Evolutionary conservation across 1,140 invertebrate genomes (phyloP).

Genomic region (Steinernema khuongi): DNA sequence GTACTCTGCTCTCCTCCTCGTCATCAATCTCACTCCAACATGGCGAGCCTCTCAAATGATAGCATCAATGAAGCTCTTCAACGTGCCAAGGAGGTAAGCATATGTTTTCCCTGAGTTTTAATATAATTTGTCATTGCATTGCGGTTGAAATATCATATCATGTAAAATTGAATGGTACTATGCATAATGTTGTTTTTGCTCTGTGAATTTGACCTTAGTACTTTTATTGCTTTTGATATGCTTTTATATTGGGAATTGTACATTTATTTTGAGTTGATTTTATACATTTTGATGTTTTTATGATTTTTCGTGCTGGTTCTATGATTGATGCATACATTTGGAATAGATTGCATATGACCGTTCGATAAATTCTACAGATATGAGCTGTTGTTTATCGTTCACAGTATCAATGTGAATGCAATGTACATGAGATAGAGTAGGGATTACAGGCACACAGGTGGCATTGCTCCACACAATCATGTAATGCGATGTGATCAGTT

Average conservation of each 20-base stretch:
- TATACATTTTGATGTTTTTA: conserved; percentile 21
- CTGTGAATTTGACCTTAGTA: conserved; percentile 21
- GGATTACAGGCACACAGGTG: neutral
- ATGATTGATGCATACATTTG: neutral
- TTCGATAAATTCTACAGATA: neutral
- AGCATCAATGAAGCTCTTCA: conserved; percentile 43
- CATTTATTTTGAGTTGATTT: neutral
- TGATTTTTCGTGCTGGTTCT: conserved; percentile 1
- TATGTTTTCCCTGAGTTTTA: neutral
- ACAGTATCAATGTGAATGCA: neutral
- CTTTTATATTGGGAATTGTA: no score
- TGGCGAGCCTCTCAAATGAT: conserved; percentile 25
- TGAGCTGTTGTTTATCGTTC: neutral
- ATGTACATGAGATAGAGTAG: conserved; percentile 13
- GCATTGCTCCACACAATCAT: neutral
- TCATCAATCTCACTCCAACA: neutral
- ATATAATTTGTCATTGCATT: conserved; percentile 5
- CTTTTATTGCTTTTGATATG: conserved; percentile 16
- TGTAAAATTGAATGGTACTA: conserved; percentile 17
- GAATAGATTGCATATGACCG: neutral
- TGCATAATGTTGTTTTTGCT: conserved; percentile 25
- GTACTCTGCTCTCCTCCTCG: conserved; percentile 8
- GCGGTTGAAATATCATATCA: conserved; percentile 7
- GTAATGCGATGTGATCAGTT: no score
- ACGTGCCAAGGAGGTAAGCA: conserved; percentile 44